Conservation (phyloP, 2,888 invertebrate genomes). For the Oscheius sp. region DNA sequence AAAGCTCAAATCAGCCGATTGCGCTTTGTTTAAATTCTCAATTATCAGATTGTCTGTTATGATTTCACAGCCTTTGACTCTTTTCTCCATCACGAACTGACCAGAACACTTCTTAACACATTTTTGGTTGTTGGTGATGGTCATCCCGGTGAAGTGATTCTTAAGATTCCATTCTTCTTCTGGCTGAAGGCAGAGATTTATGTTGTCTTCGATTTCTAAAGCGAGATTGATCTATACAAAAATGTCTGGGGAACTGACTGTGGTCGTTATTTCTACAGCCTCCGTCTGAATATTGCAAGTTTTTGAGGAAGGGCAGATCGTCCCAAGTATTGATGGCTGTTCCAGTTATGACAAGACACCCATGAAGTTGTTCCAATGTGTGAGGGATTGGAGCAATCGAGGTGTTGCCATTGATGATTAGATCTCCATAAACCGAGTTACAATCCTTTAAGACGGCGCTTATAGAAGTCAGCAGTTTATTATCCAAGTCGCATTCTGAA, state of each 20-base stretch:
- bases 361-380: not conserved
- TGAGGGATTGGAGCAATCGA: not conserved
- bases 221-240: not conserved
- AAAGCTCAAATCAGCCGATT: not conserved
- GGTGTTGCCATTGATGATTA: not conserved
- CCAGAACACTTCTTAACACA: not conserved
- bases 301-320: not conserved
- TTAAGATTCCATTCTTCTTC: not conserved
- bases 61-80: not conserved
- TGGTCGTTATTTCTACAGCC: too few relatives aligned
- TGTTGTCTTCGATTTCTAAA: not conserved
- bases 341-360: not conserved
- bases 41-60: not conserved
- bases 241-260: not conserved
- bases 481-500: not conserved
- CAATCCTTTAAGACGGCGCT: not conserved
- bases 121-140: not conserved
- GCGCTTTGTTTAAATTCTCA: not conserved
- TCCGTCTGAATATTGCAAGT: too few relatives aligned
- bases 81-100: not conserved
- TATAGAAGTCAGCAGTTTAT: not conserved
- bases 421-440: not conserved
- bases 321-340: not conserved
- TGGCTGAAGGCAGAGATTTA: not conserved
- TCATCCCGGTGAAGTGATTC: not conserved